Evolutionary conservation across 2,113 vertebrate genomes (phyloP), one percentile per base, ranked within the genome.

Genomic region (Alligator mississippiensis): DNA sequence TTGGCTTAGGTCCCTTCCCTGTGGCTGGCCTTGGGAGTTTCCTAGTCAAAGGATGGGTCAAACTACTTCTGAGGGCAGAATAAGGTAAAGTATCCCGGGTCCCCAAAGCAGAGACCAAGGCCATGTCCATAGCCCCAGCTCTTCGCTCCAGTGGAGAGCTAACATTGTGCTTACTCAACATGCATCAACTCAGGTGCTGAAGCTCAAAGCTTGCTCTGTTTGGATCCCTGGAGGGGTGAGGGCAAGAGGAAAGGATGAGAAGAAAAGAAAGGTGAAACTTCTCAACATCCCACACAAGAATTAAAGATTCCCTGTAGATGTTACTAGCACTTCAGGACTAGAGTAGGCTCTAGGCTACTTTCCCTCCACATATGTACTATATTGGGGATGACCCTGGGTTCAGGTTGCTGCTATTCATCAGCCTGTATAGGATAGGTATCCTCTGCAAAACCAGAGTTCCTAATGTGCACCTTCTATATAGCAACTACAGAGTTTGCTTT

Each of bases 221-320:
- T 47, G 47, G 47, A 47, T 47, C 47, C 47, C 8, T 47, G 47
- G 47, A 47, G 47, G 47, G 47, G 47, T 47, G 47, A 9, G 16
- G 79, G 22, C 78, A 63, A 80, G 14, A 28, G 25, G 27, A 9
- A 70, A 25, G 80, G 24, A 24, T 75, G 55, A 28, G 24, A 81
- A 77, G 72, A 70, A 59, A n/a, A 88, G 61, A 11, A 80, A 84
- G n/a, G 3, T 9, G 9, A 21, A 59, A 34, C 24, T 28, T 14
- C n/a, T 28, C 66, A 68, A 15, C n/a, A 80, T 28, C 58, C 64
- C 85, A 24, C 9, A 21, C 17, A 74, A 54, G n/a, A 0, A 0
- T 27, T 68, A 58, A 4, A 30, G 66, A 28, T 68, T 14, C 57
- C 19, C 9, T 24, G 61, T 68, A 34, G 28, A 82, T 4, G 9